Base-by-base conservation (phyloP, 2,797 vertebrate genomes). In the Odontamblyopus rebecca region DNA sequence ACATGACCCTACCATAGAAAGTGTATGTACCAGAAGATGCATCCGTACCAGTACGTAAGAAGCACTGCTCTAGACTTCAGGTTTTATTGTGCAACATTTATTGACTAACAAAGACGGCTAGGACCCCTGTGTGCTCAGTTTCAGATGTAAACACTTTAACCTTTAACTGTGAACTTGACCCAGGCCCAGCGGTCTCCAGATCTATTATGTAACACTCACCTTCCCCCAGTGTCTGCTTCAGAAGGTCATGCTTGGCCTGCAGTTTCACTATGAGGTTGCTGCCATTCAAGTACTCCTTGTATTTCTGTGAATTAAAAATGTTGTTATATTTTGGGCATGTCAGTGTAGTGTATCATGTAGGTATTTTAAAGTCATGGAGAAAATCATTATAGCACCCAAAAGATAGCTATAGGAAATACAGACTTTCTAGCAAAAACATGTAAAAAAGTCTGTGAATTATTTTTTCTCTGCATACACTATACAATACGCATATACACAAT, bases 261-360 rank as follows among this genome's bases (percentile, higher is more conserved):
- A 99, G 96, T 91, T 99, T 99, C 11, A 97, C 98, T 91, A 99
- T 99, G 81, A 99, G 96, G 89, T 99, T 99, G 85, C 96, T 99
- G 87, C 98, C 98, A 23, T 99, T 98, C 92, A 99, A 92, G 82
- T 94, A 99, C 86, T 99, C 98, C 75, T 99, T 99, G 87, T 98
- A 99, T 93, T 99, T 99, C 98, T 99, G 93, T 35, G 76, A 26
- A 63, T 72, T 69, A 53, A 30, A 53, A 30, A 67, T 13, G 23
- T 51, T 15, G 15, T 66, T 66, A 51, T 66, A 27, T 6, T 29
- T 18, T 66, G 27, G 16, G 26, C 54, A 23, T 56, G 53, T 9
- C 53, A 57, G 2, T 26, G 8, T 26, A 26, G 11, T 57, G 4
- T 56, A 23, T 54, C n/a, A 59, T 27, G 44, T 48, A 48, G 15